A percentile compares a stretch with the other conserved stretches of the same genome.
Conservation (phyloP, 2,113 vertebrate species). For the Hippocampus mohnikei region DNA sequence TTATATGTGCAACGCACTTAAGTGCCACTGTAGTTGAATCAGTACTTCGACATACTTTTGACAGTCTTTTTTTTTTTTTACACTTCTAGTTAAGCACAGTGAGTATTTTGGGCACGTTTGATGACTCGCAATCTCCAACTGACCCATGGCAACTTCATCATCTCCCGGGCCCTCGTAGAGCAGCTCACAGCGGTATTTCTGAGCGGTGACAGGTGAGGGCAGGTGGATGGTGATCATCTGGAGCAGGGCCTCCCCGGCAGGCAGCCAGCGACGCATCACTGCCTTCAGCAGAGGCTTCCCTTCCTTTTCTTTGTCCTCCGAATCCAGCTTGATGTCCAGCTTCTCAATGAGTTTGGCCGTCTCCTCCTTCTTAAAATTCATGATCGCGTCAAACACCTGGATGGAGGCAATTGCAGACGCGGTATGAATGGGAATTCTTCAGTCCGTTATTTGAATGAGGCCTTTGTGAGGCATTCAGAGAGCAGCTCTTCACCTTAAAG, state of each 20-base stretch:
- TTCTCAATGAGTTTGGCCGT: conserved; percentile 87
- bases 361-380: conserved; percentile 92
- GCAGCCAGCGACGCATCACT: conserved; percentile 94
- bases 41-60: too few species aligned
- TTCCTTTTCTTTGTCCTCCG: conserved; percentile 89
- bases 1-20: too few species aligned
- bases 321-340: conserved; percentile 87
- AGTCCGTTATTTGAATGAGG: not conserved
- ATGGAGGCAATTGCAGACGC: not conserved
- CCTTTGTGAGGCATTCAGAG: too few species aligned
- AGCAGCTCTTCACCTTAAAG: conserved; percentile 81
- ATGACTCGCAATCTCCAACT: not conserved
- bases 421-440: not conserved
- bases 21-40: too few species aligned
- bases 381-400: conserved; percentile 91
- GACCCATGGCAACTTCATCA: conserved; percentile 94
- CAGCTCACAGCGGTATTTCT: conserved; percentile 93
- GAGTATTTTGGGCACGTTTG: not conserved
- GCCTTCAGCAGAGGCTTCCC: conserved; percentile 91
- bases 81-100: not conserved
- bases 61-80: too few species aligned
- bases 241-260: conserved; percentile 88
- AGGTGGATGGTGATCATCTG: conserved; percentile 99
- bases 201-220: conserved; percentile 91
- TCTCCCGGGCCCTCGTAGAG: conserved; percentile 92